phyloP scores from a whole-genome alignment of 2,113 vertebrate species.

The human region GRCh38 chr17:20480001-20480500 shows the following conservation, averaged over 20 bases:
- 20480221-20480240: neutral
- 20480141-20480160: accelerated
- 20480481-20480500: neutral
- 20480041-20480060: neutral
- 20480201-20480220: neutral
- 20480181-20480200: too few relatives aligned
- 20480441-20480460: neutral
- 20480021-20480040: neutral
- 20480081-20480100: accelerated
- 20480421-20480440: neutral
- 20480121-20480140: neutral
- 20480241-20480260: neutral
- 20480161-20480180: neutral
- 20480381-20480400: neutral
- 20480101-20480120: accelerated
- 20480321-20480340: neutral
- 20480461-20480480: neutral
- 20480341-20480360: neutral
- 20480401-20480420: neutral
- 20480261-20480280: neutral
- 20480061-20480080: neutral
- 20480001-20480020: neutral
- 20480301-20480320: neutral
- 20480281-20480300: neutral
- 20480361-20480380: neutral